Evolutionary conservation across 2,797 vertebrate genomes (phyloP).

Genomic region (Coendou prehensilis): DNA sequence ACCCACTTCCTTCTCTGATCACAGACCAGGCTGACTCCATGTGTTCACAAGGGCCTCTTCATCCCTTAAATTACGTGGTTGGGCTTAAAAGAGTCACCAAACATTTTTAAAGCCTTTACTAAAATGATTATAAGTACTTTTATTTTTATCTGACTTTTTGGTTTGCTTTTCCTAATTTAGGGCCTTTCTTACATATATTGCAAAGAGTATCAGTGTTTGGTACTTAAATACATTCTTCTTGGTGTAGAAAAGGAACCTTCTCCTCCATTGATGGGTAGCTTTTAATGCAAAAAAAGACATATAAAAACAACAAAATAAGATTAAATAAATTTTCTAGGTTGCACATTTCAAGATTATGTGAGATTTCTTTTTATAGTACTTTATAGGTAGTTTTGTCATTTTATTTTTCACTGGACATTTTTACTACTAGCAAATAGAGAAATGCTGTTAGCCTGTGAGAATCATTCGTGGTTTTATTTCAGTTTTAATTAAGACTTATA

Average conservation of each 20-base stretch:
- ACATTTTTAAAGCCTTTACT: neutral
- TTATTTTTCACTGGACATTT: slow-evolving; percentile 27
- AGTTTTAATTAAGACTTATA: slow-evolving; percentile 65
- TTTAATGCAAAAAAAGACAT: neutral
- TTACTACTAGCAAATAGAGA: slow-evolving; percentile 39
- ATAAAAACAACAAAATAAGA: slow-evolving; percentile 8
- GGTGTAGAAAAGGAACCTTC: neutral
- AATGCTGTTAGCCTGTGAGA: slow-evolving; percentile 10
- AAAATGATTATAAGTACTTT: neutral
- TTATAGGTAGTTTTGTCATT: neutral
- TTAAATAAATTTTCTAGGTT: slow-evolving; percentile 33
- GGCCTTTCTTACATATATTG: neutral
- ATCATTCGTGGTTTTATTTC: slow-evolving; percentile 58
- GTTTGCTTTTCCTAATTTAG: neutral
- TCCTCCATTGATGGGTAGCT: neutral
- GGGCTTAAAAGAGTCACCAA: neutral
- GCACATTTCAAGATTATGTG: slow-evolving; percentile 33
- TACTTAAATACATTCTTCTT: neutral
- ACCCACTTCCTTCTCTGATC: neutral
- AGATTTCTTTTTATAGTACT: slow-evolving; percentile 27
- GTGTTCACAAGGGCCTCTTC: neutral
- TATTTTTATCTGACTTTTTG: neutral
- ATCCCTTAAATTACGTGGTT: neutral
- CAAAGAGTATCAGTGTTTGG: neutral
- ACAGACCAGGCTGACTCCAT: neutral